Evolutionary conservation across 2,888 invertebrate genomes (phyloP).

Genomic region (Muschampia plurimacula): DNA sequence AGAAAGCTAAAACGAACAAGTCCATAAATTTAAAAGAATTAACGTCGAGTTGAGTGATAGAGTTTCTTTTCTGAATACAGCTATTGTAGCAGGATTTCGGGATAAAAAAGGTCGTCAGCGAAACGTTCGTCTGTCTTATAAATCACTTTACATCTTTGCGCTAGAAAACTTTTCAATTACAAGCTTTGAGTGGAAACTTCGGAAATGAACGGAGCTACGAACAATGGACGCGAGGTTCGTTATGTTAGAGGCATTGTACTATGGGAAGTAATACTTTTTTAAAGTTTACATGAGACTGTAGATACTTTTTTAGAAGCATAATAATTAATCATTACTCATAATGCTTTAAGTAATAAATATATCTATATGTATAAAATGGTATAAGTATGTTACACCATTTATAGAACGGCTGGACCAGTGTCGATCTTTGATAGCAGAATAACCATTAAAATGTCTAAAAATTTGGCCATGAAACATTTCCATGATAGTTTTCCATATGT

Average conservation of each 20-base stretch:
- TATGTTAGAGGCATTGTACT: conserved; percentile 1
- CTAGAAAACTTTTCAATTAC: conserved; percentile 82
- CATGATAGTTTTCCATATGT: no score
- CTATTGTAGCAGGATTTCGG: conserved; percentile 63
- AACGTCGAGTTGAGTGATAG: conserved; percentile 40
- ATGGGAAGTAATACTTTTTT: no score
- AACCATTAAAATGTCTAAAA: no score
- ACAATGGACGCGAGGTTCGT: conserved; percentile 48
- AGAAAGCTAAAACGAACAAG: conserved; percentile 6
- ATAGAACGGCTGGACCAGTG: no score
- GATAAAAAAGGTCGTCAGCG: conserved; percentile 68
- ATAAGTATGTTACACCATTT: no score
- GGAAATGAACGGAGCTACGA: conserved; percentile 43
- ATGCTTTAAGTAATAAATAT: no score
- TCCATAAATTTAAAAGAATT: conserved; percentile 42
- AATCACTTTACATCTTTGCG: conserved; percentile 80
- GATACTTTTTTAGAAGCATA: no score
- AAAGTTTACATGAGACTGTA: no score
- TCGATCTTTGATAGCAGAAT: no score
- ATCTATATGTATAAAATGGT: no score
- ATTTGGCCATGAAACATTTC: no score
- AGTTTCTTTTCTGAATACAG: conserved; percentile 43
- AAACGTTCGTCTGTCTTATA: conserved; percentile 76
- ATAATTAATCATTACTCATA: no score
- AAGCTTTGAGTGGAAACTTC: conserved; percentile 65